Evolutionary conservation across 1,140 invertebrate genomes (phyloP), one percentile per base, ranked within the genome.

Genomic region (Megathymus violae): DNA sequence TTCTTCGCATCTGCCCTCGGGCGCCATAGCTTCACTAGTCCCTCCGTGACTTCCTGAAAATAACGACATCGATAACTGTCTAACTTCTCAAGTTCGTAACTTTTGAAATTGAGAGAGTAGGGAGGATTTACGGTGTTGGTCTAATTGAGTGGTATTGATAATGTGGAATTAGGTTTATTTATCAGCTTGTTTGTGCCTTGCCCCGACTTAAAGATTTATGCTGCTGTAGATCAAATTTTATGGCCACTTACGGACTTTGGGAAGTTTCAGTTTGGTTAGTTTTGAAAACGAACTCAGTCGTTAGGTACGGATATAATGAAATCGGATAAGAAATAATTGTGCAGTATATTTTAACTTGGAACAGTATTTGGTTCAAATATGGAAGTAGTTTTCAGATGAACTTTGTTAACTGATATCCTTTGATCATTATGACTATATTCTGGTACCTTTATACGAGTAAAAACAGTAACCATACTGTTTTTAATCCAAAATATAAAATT

Each of bases 31-130:
- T 90, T 86, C 7, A 91, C 76, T 7, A 87, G 68, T 36, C 82
- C 89, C 72, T 90, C 85, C 5, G 85, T 84, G 50, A 88, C 67
- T 56, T 82, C 75, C 90, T 91, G 78, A 54, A 71, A 82, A 70
- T 78, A 71, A 78, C 40, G 60, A 61, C 52, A 27, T 25, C 68
- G 61, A 69, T 73, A 73, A 74, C 61, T 70, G 69, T 61, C 62
- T 36, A 66, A 74, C 62, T 74, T 70, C 54, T 16, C 38, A 58
- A 58, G 54, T 58, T 46, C 13, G 25, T 0, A 58, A 58, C 54
- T 58, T 58, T 58, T 58, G 40, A 46, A 58, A 58, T 58, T 58
- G 54, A 58, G 54, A 58, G 25, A 34, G 40, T 58, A 19, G 10
- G 4, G 54, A 46, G 41, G 41, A 58, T 58, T 61, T 41, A 43